Evolutionary conservation across 2,797 vertebrate species (phyloP), one percentile per base, ranked within the genome.

Genomic region (Chrysocyon brachyurus): DNA sequence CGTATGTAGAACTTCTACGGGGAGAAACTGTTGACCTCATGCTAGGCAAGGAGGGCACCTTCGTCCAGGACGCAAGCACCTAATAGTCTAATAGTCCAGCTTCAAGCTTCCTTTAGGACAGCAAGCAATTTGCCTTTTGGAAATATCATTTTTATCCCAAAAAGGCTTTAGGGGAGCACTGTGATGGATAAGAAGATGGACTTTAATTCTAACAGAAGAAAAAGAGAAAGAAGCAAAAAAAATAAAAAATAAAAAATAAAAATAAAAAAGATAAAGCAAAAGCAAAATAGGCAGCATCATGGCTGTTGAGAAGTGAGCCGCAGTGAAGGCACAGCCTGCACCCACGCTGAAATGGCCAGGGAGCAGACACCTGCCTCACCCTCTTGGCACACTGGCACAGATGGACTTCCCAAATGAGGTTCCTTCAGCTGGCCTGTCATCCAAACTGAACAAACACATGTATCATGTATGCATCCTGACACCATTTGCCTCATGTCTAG

Each of bases 261-360:
- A 75, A 15, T 17, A 9, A 24, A 28, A 73, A 87, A 36, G 11
- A 46, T 2, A 64, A 17, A 46, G 21, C 19, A 61, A 90, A 66
- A 64, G 21, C 10, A 59, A 75, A 52, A 24, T 3, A 40, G 19
- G 1, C 56, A 54, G 81, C 46, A 28, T 21, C 1, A 6, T 10
- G 61, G 28, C 57, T 19, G 4, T 0, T 24, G 81, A 75, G 54
- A 85, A 33, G 0, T 5, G 11, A 64, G 4, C 3, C 2, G 0
- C 8, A 4, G 46, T 2, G 1, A 75, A 4, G 6, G 1, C 0
- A 4, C 3, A 0, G 15, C 33, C 61, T 31, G 6, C 12, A 2
- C 21, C 8, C 40, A 26, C 0, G n/a, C 28, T 2, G 9, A 49
- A 31, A 28, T 5, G 1, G 46, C 46, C n/a, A 10, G 17, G 11